Evolutionary conservation across 2,888 invertebrate species (phyloP), one percentile per base, ranked within the genome.

Genomic region (Taphrorychus bicolor): DNA sequence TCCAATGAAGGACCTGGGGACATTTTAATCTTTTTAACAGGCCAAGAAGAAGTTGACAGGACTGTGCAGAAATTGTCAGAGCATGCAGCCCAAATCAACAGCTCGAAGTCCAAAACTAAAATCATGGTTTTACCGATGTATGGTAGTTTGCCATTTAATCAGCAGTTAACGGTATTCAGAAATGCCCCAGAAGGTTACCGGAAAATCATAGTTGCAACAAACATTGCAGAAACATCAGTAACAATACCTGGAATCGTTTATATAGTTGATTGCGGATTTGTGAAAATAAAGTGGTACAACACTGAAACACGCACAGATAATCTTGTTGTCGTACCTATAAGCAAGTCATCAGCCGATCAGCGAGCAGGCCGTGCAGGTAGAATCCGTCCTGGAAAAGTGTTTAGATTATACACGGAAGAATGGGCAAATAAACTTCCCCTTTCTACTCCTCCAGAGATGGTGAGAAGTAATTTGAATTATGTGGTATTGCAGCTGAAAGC

Each of bases 221-320:
- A 98, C 79, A 93, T 99, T 59, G 98, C 98, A 0, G 98, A 99
- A 83, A 95, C 98, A 0, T 97, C 97, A 0, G 89, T 98, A 16
- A 98, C 98, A 0, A 96, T 98, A 76, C 91, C 93, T 2, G 97
- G 97, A 19, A 90, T 99, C 71, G 91, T 91, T 23, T 96, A 95
- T 82, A 57, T 63, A 49, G 23, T 63, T 3, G 99, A 99, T 81
- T 89, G 95, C 80, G 98, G 98, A 0, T 99, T 96, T 84, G 95
- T 97, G 56, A 98, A 98, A 84, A 82, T 97, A 73, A 91, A 93
- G 17, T 96, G 94, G 87, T 97, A 92, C 80, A 93, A 95, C 76
- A 88, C 92, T 0, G 86, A 90, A 2, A 89, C 93, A 7, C 92
- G 93, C 11, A 92, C 94, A 0, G 94, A 96, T 78, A 88, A 91